Conservation (phyloP, 2,888 invertebrate species). For the Caenorhabditis doughertyi region DNA sequence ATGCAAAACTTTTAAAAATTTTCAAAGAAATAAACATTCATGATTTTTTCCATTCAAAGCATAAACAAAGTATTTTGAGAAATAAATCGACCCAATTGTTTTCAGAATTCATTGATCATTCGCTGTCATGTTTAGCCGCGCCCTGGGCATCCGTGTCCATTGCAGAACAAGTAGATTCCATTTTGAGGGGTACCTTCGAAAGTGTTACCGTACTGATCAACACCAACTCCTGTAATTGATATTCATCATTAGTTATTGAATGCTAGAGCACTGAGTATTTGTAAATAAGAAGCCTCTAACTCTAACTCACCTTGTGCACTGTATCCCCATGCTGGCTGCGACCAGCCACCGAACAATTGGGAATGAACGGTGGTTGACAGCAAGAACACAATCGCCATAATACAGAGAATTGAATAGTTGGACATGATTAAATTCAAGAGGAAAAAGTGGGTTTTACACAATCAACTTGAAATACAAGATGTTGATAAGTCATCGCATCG, state of each 20-base stretch:
- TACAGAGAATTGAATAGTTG: constrained; percentile 46
- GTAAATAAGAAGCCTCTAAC: too few species aligned
- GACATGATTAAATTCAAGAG: constrained; percentile 31
- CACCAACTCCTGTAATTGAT: constrained; percentile 52
- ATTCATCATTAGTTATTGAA: neutral
- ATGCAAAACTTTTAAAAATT: too few species aligned
- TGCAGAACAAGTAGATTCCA: constrained; percentile 66
- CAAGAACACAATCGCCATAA: constrained; percentile 62
- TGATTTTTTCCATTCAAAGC: neutral
- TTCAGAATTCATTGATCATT: neutral
- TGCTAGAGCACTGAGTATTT: too few species aligned
- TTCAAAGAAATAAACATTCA: neutral
- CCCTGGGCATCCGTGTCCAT: constrained; percentile 66
- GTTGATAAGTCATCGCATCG: constrained; percentile 9
- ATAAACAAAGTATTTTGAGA: neutral
- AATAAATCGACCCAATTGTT: constrained; percentile 32
- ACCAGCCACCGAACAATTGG: constrained; percentile 63
- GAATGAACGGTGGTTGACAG: constrained; percentile 46
- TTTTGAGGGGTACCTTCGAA: constrained; percentile 66
- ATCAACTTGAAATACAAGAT: constrained; percentile 38
- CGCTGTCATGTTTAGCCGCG: constrained; percentile 51
- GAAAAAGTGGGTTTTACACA: constrained; percentile 25
- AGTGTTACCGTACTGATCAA: constrained; percentile 61
- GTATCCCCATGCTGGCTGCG: constrained; percentile 63
- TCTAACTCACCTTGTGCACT: constrained; percentile 44